phyloP scores from a whole-genome alignment of 2,888 invertebrate genomes.

The Leptopilina drosophilae region DNA sequence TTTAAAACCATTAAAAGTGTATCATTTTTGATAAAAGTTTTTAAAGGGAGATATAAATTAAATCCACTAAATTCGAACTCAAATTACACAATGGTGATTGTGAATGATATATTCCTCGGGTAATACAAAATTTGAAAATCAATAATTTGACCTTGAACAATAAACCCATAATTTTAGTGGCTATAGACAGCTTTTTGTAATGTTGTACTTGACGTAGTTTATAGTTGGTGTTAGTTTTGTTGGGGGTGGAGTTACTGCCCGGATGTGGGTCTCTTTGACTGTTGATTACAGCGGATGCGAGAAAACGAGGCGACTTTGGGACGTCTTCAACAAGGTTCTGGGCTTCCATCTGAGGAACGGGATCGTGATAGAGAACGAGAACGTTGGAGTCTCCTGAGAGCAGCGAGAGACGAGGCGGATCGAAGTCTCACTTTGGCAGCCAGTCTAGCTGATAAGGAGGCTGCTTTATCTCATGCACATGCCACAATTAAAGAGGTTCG shows the following conservation, averaged over 20 bases:
- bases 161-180: no score
- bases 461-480: conserved; percentile 90
- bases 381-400: conserved; percentile 90
- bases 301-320: conserved; percentile 88
- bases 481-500: conserved; percentile 90
- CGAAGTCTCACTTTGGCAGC: conserved; percentile 90
- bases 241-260: conserved; percentile 73
- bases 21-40: no score
- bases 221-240: conserved; percentile 68
- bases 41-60: no score
- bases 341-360: conserved; percentile 92
- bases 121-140: no score
- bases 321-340: conserved; percentile 90
- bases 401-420: conserved; percentile 94
- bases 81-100: no score
- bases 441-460: conserved; percentile 91
- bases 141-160: no score
- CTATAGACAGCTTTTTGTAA: not conserved
- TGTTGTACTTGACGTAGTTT: conserved; percentile 7
- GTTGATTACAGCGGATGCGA: conserved; percentile 83
- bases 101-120: no score
- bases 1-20: no score
- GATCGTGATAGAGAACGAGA: conserved; percentile 88
- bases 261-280: conserved; percentile 73
- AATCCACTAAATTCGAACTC: no score